A percentile compares a stretch with the other conserved stretches of the same genome.
These are phyloP conservation scores for Ecliptopera silaceata DNA, from an alignment of 2,888 invertebrate genomes.

Conservation along the genomic window DNA sequence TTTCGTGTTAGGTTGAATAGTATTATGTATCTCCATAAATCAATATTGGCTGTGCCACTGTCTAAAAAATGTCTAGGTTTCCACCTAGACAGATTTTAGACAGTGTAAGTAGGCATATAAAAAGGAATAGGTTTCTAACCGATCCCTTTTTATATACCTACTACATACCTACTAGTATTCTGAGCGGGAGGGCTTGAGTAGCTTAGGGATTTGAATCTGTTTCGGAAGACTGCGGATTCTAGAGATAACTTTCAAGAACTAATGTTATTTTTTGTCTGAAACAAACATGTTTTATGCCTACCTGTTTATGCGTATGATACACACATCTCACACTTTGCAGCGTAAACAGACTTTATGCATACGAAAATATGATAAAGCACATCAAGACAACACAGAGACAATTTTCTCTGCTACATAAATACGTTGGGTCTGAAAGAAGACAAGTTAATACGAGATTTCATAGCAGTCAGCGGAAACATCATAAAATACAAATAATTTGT, in stretches of 20 bases:
- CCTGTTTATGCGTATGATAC: neutral
- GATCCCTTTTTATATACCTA: too few species aligned
- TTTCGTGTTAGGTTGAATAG: too few species aligned
- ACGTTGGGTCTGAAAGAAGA: conserved; percentile 59
- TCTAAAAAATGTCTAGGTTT: too few species aligned
- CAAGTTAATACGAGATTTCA: conserved; percentile 71
- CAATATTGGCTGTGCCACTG: too few species aligned
- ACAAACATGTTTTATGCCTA: neutral
- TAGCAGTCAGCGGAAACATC: conserved; percentile 52
- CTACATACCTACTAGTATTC: too few species aligned
- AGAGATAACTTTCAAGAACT: neutral
- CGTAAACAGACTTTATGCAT: conserved; percentile 49
- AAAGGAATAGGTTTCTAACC: too few species aligned
- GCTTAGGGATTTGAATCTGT: too few species aligned
- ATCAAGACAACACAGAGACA: conserved; percentile 55
- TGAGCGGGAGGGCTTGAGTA: too few species aligned
- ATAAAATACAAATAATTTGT: neutral
- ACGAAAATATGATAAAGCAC: conserved; percentile 51
- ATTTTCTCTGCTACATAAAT: conserved; percentile 67
- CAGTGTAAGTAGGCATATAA: too few species aligned
- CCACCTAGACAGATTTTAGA: too few species aligned
- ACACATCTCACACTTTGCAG: conserved; percentile 11
- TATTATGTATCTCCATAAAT: too few species aligned
- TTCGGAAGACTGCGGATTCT: too few species aligned
- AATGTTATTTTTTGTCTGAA: neutral